Evolutionary conservation across 2,113 vertebrate species (phyloP).

Genomic region (Rafetus swinhoei): DNA sequence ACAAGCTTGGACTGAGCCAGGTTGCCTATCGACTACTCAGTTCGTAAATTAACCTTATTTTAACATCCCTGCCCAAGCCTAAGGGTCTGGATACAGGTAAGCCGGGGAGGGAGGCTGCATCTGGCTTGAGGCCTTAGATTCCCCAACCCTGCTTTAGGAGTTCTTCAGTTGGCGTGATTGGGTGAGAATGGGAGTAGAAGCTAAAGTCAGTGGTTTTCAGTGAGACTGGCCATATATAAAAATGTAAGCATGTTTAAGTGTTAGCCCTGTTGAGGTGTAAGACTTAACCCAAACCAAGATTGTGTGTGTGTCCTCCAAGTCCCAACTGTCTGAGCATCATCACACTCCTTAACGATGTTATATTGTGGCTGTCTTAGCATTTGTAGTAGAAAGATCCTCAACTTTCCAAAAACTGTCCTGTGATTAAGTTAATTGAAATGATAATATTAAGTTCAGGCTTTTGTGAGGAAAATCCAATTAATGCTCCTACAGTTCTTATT

Average conservation of each 20-base stretch:
- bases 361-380: accelerated
- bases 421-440: accelerated
- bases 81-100: too few species aligned
- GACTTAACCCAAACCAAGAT: not conserved
- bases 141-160: not conserved
- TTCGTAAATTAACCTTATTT: too few species aligned
- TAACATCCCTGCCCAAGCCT: too few species aligned
- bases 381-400: not conserved
- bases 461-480: accelerated
- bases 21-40: too few species aligned
- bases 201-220: not conserved
- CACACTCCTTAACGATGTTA: not conserved
- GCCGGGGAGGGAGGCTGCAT: too few species aligned
- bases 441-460: not conserved
- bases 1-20: too few species aligned
- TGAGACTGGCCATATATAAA: not conserved
- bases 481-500: not conserved
- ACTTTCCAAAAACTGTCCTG: accelerated
- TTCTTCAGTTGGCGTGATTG: not conserved
- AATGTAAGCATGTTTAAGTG: not conserved
- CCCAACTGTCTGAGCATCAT: not conserved
- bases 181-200: not conserved
- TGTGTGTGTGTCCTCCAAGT: not conserved
- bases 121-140: too few species aligned
- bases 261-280: not conserved